Percentiles rank a stretch among this genome's conserved stretches.
Conservation (phyloP, 1,140 invertebrate species). For the Eupristina koningsbergeri region DNA sequence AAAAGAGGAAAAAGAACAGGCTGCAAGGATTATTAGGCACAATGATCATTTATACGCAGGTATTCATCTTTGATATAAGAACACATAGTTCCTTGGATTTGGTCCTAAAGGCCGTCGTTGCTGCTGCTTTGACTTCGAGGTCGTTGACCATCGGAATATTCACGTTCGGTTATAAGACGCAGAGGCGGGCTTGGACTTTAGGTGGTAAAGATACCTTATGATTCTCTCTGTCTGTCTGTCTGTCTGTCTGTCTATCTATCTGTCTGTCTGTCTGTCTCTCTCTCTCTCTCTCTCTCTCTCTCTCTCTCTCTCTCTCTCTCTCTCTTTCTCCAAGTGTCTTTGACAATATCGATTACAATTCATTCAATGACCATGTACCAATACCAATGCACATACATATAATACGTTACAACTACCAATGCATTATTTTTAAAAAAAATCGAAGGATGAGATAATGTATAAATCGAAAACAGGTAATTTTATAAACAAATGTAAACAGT, state of each 20-base stretch:
- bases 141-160: conserved; percentile 71
- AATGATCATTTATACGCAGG: conserved; percentile 29
- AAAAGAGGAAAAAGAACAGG: neutral
- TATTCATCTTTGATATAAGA: conserved; percentile 50
- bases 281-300: too few relatives aligned
- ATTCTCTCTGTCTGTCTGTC: neutral
- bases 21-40: neutral
- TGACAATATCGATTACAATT: too few relatives aligned
- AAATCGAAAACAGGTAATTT: too few relatives aligned
- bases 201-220: conserved; percentile 5
- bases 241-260: neutral
- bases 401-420: too few relatives aligned
- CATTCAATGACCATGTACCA: too few relatives aligned
- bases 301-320: too few relatives aligned
- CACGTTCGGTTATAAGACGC: conserved; percentile 64
- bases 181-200: conserved; percentile 45
- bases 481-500: too few relatives aligned
- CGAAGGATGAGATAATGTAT: too few relatives aligned
- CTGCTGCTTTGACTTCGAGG: conserved; percentile 54
- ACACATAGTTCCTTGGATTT: conserved; percentile 59
- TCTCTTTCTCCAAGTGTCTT: too few relatives aligned
- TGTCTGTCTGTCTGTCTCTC: too few relatives aligned
- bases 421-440: too few relatives aligned
- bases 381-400: too few relatives aligned
- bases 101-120: conserved; percentile 63